These are phyloP conservation scores for Leucophenga montana DNA, from an alignment of 2,888 invertebrate species.

Conservation along the genomic window DNA sequence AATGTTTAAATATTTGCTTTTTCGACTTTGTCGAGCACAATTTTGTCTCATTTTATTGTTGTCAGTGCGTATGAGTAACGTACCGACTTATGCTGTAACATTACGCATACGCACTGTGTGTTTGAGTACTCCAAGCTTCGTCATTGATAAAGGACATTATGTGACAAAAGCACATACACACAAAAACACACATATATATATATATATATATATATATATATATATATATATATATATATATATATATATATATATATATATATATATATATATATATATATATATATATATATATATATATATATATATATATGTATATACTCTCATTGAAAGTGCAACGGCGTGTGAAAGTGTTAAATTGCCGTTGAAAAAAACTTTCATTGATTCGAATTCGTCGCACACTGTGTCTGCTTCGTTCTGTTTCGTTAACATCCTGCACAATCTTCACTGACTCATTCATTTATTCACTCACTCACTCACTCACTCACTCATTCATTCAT, in stretches of 20 bases:
- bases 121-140: neutral
- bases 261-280: neutral
- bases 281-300: neutral
- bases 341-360: constrained; percentile 53
- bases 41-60: no score
- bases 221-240: neutral
- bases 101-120: neutral
- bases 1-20: constrained; percentile 55
- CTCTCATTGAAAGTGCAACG: constrained; percentile 24
- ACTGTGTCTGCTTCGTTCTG: constrained; percentile 14
- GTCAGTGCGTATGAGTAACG: no score
- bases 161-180: neutral
- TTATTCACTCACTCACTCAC: neutral
- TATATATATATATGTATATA: neutral
- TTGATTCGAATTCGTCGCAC: constrained; percentile 41
- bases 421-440: constrained; percentile 11
- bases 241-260: neutral
- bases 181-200: neutral
- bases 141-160: neutral
- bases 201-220: neutral
- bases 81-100: neutral
- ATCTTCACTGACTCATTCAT: neutral
- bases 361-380: constrained; percentile 43
- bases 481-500: neutral
- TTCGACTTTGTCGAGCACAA: neutral